phyloP scores from a whole-genome alignment of 1,140 invertebrate genomes.

The Psilanteris sp. region DNA sequence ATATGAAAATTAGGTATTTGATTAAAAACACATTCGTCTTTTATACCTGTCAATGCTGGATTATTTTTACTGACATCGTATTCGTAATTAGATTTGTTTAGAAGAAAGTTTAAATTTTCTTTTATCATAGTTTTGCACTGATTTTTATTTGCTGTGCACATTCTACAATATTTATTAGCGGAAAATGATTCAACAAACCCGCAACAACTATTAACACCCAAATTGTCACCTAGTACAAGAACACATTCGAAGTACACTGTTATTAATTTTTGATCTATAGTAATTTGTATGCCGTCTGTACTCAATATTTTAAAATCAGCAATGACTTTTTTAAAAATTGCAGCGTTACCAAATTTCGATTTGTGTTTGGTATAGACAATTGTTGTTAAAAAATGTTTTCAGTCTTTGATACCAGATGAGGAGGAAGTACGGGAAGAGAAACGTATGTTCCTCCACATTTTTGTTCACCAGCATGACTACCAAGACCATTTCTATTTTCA shows the following conservation, averaged over 20 bases:
- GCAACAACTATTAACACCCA: background rate
- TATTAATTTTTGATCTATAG: background rate
- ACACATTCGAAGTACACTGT: conserved; percentile 9
- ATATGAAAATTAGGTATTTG: background rate
- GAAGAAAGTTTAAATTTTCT: background rate
- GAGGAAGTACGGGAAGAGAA: conserved; percentile 23
- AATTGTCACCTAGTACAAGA: background rate
- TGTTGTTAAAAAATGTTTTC: conserved; percentile 21
- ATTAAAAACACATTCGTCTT: conserved; percentile 7
- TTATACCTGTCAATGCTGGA: background rate
- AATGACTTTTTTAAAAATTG: conserved; percentile 17
- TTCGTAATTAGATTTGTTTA: conserved; percentile 1
- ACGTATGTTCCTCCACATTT: conserved; percentile 49
- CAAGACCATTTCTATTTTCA: conserved; percentile 33
- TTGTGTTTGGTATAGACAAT: conserved; percentile 44
- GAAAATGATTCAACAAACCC: background rate
- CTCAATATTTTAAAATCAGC: too few relatives aligned
- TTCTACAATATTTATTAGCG: conserved; percentile 1
- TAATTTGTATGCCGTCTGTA: too few relatives aligned
- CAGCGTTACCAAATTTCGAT: conserved; percentile 31
- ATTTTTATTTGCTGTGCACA: background rate
- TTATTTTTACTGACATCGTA: background rate
- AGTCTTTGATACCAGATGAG: conserved; percentile 5
- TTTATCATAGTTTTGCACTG: background rate
- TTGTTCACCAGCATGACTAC: too few relatives aligned